These are phyloP conservation scores for Chanos chanos DNA, from an alignment of 2,797 vertebrate species.

Conservation along the genomic window DNA sequence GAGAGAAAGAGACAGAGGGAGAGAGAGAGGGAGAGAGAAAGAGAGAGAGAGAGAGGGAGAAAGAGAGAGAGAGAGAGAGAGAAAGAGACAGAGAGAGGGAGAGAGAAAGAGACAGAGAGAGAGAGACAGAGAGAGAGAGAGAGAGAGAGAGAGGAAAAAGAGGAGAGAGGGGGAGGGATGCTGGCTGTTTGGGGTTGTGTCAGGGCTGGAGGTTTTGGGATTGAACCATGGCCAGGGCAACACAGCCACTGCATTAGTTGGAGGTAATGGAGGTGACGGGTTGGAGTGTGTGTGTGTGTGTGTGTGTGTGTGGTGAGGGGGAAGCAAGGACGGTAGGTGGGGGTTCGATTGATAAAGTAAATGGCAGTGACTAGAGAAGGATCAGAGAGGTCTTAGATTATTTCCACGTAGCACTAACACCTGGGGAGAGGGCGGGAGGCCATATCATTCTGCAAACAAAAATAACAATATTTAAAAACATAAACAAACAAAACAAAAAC, in stretches of 20 bases:
- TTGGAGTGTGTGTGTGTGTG: conserved; percentile 30
- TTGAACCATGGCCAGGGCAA: neutral
- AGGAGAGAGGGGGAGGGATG: too few species aligned
- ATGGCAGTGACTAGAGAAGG: conserved; percentile 77
- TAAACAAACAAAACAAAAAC: conserved; percentile 14
- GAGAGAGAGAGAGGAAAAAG: too few species aligned
- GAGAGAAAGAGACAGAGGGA: too few species aligned
- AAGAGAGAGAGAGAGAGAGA: too few species aligned
- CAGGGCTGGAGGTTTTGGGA: too few species aligned
- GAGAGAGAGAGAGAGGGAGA: too few species aligned
- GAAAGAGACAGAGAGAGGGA: too few species aligned
- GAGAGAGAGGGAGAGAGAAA: too few species aligned
- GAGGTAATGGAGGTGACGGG: conserved; percentile 12
- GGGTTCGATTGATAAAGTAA: conserved; percentile 72
- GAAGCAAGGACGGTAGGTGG: conserved; percentile 31
- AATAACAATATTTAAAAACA: conserved; percentile 19
- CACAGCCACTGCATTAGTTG: conserved; percentile 8
- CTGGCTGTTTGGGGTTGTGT: too few species aligned
- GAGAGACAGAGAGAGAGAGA: too few species aligned
- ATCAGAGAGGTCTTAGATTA: conserved; percentile 61
- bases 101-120: too few species aligned
- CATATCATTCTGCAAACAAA: conserved; percentile 60
- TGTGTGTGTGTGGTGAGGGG: conserved; percentile 47
- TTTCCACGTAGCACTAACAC: conserved; percentile 66
- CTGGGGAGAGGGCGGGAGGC: conserved; percentile 57